These are phyloP conservation scores for Phortica variegata DNA, from an alignment of 1,140 invertebrate genomes.

Conservation along the genomic window DNA sequence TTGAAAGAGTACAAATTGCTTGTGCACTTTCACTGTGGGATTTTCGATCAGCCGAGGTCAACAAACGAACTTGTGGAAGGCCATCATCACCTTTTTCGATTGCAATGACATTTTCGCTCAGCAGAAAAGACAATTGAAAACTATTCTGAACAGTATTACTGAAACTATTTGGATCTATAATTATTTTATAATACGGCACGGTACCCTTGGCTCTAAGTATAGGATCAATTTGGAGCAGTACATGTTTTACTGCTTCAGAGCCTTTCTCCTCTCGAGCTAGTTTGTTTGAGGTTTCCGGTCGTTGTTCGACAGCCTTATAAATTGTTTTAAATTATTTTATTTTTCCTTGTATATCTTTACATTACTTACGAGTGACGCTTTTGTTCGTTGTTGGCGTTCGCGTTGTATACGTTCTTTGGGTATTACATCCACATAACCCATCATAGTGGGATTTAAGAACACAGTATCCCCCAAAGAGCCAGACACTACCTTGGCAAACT, in stretches of 20 bases:
- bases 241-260: slow-evolving; percentile 17
- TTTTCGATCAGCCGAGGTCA: not conserved
- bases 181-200: slow-evolving; percentile 21
- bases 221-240: slow-evolving; percentile 10
- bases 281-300: slow-evolving; percentile 14
- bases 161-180: slow-evolving; percentile 26
- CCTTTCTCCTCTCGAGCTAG: slow-evolving; percentile 16
- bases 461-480: not conserved
- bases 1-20: slow-evolving; percentile 11
- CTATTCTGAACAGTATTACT: slow-evolving; percentile 26
- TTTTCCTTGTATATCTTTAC: too few species aligned
- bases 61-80: slow-evolving; percentile 15
- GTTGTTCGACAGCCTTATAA: slow-evolving; percentile 5
- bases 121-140: slow-evolving; percentile 25
- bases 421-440: slow-evolving; percentile 18
- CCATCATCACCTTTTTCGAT: slow-evolving; percentile 14
- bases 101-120: slow-evolving; percentile 11
- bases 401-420: slow-evolving; percentile 6
- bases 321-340: too few species aligned
- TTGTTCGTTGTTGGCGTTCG: slow-evolving; percentile 12
- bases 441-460: slow-evolving; percentile 8
- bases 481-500: slow-evolving; percentile 4
- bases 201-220: slow-evolving; percentile 6
- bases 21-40: slow-evolving; percentile 10
- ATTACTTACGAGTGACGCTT: too few species aligned